Base-by-base conservation (phyloP, 2,113 vertebrate species). In the Rhinoptilus africanus region DNA sequence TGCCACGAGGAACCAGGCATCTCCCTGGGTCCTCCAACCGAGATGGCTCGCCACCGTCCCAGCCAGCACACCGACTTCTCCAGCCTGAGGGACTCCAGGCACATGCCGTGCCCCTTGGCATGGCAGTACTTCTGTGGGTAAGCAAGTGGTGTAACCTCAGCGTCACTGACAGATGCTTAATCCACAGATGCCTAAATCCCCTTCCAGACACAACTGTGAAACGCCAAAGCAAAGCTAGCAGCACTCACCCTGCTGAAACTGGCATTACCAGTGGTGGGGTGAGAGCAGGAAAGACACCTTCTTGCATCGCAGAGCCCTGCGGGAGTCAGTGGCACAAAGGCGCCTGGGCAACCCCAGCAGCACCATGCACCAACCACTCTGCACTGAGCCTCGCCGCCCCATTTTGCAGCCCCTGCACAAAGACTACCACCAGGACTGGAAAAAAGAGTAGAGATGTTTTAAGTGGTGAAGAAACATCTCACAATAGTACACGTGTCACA, bases 361-460 rank as follows among this genome's bases (percentile, higher is more conserved):
- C 7, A 3, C 23, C 5, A 0, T 5, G 22, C 22, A 45, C 37
- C 37, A 67, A 3, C 9, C 0, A 0, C 41, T 30, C 81, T 14
- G 15, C 14, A 24, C 34, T 50, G 32, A 76, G 24, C 67, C 35
- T 64, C 1, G 1, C 14, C 1, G 3, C 10, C 39, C 24, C 1
- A 2, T 66, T 69, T 53, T 83, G 59, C 11, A 7, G 47, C 12
- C 18, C 15, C 24, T 64, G 28, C 1, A 2, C 30, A 85, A 87
- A 85, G 24, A 59, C 20, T 56, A 24, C 15, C 17, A 34, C 17
- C 28, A 30, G 27, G 3, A 3, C 21, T 54, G 18, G 48, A 57
- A 85, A 35, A 81, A 69, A 14, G 20, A 2, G 6, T 24, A 17
- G 47, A 60, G n/a, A 30, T 16, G 4, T 24, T 79, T 76, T 51